phyloP scores from a whole-genome alignment of 2,797 vertebrate species.

The Pangasius djambal region DNA sequence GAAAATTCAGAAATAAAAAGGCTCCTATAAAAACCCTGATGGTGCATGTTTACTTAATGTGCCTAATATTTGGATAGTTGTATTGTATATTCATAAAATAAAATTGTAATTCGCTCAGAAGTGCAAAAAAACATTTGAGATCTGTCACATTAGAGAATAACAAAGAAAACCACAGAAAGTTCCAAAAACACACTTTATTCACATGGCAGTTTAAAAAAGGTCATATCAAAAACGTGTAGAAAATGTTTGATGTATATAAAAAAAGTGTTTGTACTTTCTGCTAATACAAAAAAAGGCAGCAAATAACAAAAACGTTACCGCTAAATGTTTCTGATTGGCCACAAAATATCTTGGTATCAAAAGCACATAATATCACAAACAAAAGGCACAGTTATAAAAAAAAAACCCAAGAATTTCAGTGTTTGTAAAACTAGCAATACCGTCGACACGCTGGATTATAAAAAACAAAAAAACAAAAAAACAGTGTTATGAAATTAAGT shows the following conservation, averaged over 20 bases:
- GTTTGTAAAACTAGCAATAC: slow-evolving; percentile 68
- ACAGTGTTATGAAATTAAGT: slow-evolving; percentile 74
- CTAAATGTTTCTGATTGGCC: slow-evolving; percentile 73
- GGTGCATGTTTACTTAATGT: not conserved
- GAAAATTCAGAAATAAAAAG: not conserved
- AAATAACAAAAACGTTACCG: slow-evolving; percentile 75
- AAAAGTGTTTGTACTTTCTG: slow-evolving; percentile 83
- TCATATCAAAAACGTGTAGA: slow-evolving; percentile 67
- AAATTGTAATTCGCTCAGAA: not conserved
- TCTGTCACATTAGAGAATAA: not conserved
- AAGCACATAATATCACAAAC: slow-evolving; percentile 70
- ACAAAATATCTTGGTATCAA: slow-evolving; percentile 69
- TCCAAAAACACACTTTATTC: slow-evolving; percentile 92
- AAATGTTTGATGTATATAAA: slow-evolving; percentile 77
- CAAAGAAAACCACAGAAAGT: slow-evolving; percentile 24
- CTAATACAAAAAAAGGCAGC: slow-evolving; percentile 83
- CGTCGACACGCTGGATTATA: slow-evolving; percentile 46
- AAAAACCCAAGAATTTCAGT: slow-evolving; percentile 54
- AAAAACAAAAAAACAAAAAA: slow-evolving; percentile 51
- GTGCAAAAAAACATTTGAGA: not conserved
- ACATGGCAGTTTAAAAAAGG: slow-evolving; percentile 85
- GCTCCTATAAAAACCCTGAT: not conserved
- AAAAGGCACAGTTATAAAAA: slow-evolving; percentile 63
- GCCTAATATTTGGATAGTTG: not conserved
- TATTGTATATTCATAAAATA: not conserved